These are phyloP conservation scores for Lasioglossum villosulum DNA, from an alignment of 2,888 invertebrate species.

Conservation along the genomic window DNA sequence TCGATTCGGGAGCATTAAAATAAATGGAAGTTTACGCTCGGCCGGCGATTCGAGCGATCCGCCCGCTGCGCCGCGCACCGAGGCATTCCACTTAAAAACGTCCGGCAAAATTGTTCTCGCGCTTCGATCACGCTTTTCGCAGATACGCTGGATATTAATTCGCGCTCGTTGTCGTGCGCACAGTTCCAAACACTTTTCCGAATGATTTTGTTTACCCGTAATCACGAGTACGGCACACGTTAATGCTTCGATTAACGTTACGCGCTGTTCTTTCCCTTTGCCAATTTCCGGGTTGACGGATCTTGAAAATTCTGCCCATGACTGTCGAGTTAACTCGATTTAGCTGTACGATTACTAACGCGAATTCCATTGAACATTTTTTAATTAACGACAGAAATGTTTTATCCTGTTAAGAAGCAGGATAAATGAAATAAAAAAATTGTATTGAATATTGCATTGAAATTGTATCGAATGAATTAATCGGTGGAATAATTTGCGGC, in stretches of 20 bases:
- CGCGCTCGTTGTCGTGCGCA: background rate
- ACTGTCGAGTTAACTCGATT: background rate
- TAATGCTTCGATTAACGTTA: background rate
- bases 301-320: background rate
- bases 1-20: constrained; percentile 35
- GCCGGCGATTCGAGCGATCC: constrained; percentile 1
- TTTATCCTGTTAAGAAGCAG: background rate
- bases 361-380: background rate
- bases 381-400: background rate
- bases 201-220: constrained; percentile 3
- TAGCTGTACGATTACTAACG: background rate
- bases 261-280: background rate
- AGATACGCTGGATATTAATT: background rate
- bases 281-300: background rate
- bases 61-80: background rate
- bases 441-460: background rate
- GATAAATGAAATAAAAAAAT: background rate
- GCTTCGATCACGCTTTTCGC: background rate
- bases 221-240: background rate
- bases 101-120: background rate
- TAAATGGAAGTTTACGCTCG: constrained; percentile 25
- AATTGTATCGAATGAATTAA: background rate
- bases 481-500: background rate
- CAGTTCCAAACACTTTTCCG: background rate
- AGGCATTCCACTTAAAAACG: background rate